Base-by-base conservation (phyloP, 1,140 invertebrate genomes). In the Pissodes strobi region DNA sequence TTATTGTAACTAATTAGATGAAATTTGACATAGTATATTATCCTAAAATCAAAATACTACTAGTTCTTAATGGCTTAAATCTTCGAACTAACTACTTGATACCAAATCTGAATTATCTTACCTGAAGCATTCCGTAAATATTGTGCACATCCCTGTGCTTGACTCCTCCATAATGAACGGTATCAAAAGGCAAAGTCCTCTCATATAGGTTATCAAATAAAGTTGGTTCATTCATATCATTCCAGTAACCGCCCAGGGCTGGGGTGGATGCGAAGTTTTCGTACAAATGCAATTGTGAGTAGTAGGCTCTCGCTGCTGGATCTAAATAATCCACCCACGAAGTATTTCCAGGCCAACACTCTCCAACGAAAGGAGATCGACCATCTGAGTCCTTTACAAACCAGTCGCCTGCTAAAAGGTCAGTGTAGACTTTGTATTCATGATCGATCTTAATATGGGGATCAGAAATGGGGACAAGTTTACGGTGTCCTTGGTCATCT, bases 371-470 rank as follows among this genome's bases (percentile, higher is more conserved):
- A 21, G 38, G 34, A 80, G 89, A 92, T n/a, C 0, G 3, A 80
- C 90, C 93, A 80, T 98, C 94, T 77, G 93, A 98, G 74, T 94
- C 92, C 53, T 88, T 90, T 17, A 91, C 92, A 73, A 97, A 88
- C 71, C 95, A 97, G 60, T 88, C 87, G 2, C 88, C 90, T 22
- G 85, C 86, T 0, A 88, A 87, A 3, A 90, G 91, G 19, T 70
- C 97, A 30, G 83, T 81, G 73, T 90, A 83, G 6, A 88, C 78
- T 21, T 79, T 79, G 73, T 86, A 90, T 37, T 81, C 79, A 19
- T 74, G 75, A 68, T 89, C 88, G 37, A 82, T 78, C 76, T 92
- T 92, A 38, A 91, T 84, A 77, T 92, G 90, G 9, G 90, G 90
- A 80, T 92, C 90, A 53, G 90, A 83, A 68, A 92, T 89, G 1